Evolutionary conservation across 2,113 vertebrate species (phyloP), one percentile per base, ranked within the genome.

Genomic region (Odobenus rosmarus): DNA sequence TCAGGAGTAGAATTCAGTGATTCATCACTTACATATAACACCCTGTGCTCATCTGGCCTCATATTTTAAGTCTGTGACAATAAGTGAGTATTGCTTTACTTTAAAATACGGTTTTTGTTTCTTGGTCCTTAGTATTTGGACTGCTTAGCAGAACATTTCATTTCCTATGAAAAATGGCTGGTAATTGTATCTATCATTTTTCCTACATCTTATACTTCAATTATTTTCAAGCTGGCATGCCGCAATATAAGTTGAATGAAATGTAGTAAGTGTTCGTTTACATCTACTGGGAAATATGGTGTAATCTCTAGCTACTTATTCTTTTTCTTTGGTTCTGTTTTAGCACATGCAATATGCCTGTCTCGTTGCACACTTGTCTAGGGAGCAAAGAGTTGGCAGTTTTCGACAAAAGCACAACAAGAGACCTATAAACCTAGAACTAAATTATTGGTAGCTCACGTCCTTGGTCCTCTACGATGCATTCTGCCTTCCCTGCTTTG

Each of bases 121-220:
- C 92, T 94, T 96, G 91, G 19, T 91, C 42, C 59, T 88, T 96
- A 46, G 62, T 71, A 57, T 93, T 83, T 92, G 76, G 61, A 64
- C 80, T 84, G 80, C 69, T 87, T 90, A 80, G 55, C 74, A 88
- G 69, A 87, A 81, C n/a, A 62, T 97, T 98, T 96, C 69, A 82
- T 97, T 96, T 96, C 69, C 93, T 89, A 16, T 89, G 77, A 93
- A 93, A 69, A 71, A 90, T 88, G 74, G n/a, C 91, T 96, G 91
- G 39, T 76, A 83, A 92, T 87, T 64, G 15, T 33, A 84, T 71
- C 88, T 74, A 26, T 90, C 92, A 24, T 95, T 94, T 94, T 76
- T 59, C 79, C 76, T 90, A 33, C 14, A 59, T 89, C 57, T 95
- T 86, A 26, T 69, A 87, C 92, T 79, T 95, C 74, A 92, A 18